phyloP scores from a whole-genome alignment of 64 coral and sea anemone genomes.

The Montipora cactus region DNA sequence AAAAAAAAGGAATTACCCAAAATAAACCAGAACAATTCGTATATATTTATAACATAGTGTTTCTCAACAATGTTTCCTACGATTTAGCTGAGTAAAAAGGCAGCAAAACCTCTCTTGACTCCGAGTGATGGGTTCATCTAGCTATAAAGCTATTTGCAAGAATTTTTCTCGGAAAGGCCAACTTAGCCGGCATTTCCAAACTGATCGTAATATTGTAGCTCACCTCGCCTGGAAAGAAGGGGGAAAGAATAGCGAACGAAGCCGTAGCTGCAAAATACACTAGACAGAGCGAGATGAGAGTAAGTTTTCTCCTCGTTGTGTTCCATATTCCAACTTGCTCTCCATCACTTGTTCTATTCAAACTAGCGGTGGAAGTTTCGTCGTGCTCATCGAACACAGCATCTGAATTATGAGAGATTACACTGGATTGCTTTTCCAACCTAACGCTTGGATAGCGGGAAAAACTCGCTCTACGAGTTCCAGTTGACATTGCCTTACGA shows the following conservation, averaged over 20 bases:
- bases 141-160: too few species aligned
- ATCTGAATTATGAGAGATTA: neutral
- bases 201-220: neutral
- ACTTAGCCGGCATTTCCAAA: too few species aligned
- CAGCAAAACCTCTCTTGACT: too few species aligned
- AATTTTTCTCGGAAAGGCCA: too few species aligned
- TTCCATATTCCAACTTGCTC: slow-evolving; percentile 32
- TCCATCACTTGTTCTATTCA: neutral
- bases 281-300: slow-evolving; percentile 63
- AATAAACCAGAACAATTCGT: too few species aligned
- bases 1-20: too few species aligned
- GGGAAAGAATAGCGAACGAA: slow-evolving; percentile 83
- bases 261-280: slow-evolving; percentile 88
- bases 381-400: neutral
- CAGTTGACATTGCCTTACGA: neutral
- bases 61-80: too few species aligned
- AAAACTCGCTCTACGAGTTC: neutral
- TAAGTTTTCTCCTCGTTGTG: slow-evolving; percentile 78
- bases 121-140: too few species aligned
- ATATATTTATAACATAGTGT: too few species aligned
- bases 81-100: too few species aligned
- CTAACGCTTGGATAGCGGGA: slow-evolving; percentile 23
- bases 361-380: neutral
- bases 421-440: slow-evolving; percentile 6
- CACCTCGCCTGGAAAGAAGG: slow-evolving; percentile 93